Percentiles rank a stretch among this genome's conserved stretches.
phyloP scores from a whole-genome alignment of 2,888 invertebrate species.

The Agrochola lota region DNA sequence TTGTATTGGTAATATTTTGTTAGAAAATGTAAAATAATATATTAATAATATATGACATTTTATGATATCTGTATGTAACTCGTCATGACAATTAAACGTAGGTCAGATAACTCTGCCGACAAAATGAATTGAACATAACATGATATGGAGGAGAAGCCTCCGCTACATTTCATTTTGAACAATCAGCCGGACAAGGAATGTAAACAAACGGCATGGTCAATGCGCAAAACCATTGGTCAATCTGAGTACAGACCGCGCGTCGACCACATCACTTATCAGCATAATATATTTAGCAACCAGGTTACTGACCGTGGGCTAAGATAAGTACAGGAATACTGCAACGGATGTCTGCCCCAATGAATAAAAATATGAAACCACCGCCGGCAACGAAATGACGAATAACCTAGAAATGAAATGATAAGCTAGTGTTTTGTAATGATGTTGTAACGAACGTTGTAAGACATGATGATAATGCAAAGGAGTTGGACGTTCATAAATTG shows the following conservation, averaged over 20 bases:
- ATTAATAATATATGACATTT: no score
- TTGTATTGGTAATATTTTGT: slow-evolving; percentile 26
- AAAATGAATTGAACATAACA: slow-evolving; percentile 20
- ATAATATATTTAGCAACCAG: slow-evolving; percentile 67
- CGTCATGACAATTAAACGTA: background rate
- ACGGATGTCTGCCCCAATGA: slow-evolving; percentile 67
- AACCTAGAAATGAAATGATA: slow-evolving; percentile 55
- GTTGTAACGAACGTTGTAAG: slow-evolving; percentile 47
- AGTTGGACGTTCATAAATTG: slow-evolving; percentile 41
- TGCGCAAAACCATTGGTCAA: slow-evolving; percentile 36
- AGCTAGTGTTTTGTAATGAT: slow-evolving; percentile 54
- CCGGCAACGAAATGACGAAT: slow-evolving; percentile 24
- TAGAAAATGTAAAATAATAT: background rate
- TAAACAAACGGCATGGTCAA: slow-evolving; percentile 40
- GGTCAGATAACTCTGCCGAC: background rate
- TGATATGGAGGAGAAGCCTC: slow-evolving; percentile 18
- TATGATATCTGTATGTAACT: background rate
- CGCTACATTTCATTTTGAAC: slow-evolving; percentile 37
- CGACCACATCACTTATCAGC: slow-evolving; percentile 66
- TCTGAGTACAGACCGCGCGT: slow-evolving; percentile 58
- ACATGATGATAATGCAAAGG: slow-evolving; percentile 39
- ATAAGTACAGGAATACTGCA: slow-evolving; percentile 69
- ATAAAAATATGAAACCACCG: slow-evolving; percentile 60
- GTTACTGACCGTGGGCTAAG: slow-evolving; percentile 72
- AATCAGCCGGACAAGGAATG: background rate